These are phyloP conservation scores for Gastrophysa polygoni DNA, from an alignment of 2,888 invertebrate genomes.

Conservation along the genomic window DNA sequence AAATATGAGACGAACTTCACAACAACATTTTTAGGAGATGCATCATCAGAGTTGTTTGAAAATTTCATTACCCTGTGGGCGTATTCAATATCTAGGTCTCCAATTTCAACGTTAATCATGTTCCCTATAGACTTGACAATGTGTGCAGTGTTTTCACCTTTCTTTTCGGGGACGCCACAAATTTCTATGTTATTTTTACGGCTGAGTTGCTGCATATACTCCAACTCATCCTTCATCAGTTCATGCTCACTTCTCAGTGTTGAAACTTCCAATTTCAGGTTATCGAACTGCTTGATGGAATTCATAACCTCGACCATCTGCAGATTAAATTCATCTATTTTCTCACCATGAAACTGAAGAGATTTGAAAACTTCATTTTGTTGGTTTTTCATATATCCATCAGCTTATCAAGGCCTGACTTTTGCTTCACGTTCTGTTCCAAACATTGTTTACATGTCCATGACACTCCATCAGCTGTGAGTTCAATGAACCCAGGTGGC, in stretches of 20 bases:
- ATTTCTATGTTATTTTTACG: conserved; percentile 1
- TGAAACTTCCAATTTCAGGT: neutral
- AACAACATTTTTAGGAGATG: neutral
- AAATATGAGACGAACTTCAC: conserved; percentile 1
- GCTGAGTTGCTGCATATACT: conserved; percentile 7
- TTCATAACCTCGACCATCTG: conserved; percentile 1
- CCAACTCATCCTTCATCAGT: neutral
- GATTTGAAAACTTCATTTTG: conserved; percentile 1
- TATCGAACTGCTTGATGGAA: conserved; percentile 1
- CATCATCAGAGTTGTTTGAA: neutral
- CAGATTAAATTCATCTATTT: neutral
- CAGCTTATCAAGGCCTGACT: conserved; percentile 1
- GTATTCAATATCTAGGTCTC: neutral
- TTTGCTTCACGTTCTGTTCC: conserved; percentile 3
- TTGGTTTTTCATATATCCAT: neutral
- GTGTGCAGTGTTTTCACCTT: neutral
- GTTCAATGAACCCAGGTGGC: conserved; percentile 1
- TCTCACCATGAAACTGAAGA: neutral
- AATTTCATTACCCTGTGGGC: conserved; percentile 2
- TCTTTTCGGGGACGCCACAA: neutral
- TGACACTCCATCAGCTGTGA: conserved; percentile 5
- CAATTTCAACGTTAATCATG: neutral
- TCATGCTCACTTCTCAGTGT: neutral
- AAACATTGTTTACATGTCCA: conserved; percentile 5
- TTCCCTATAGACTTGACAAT: neutral